Evolutionary conservation across 2,797 vertebrate species (phyloP).

Genomic region (Erethizon dorsatum): DNA sequence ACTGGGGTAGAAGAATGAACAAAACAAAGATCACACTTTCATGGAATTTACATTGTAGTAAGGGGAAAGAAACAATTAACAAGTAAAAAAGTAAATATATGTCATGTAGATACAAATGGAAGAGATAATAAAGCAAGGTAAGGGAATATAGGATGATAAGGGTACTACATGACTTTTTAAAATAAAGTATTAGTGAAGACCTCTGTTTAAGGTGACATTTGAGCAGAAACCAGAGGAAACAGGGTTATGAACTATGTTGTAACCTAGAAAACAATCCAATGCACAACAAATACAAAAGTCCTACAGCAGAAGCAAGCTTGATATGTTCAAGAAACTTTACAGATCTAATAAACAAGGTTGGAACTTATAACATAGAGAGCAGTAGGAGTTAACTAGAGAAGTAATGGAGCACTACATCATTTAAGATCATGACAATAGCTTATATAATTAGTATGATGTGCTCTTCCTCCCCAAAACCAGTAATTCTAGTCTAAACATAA

Average conservation of each 20-base stretch:
- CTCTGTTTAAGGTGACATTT: slow-evolving; percentile 42
- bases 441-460: slow-evolving; percentile 6
- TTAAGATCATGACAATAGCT: neutral
- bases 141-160: slow-evolving; percentile 47
- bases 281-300: slow-evolving; percentile 49
- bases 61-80: slow-evolving; percentile 50
- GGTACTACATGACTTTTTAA: slow-evolving; percentile 6
- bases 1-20: slow-evolving; percentile 60
- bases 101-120: slow-evolving; percentile 41
- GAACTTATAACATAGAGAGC: neutral
- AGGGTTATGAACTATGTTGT: neutral
- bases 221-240: slow-evolving; percentile 52
- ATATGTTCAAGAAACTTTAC: slow-evolving; percentile 55
- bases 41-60: slow-evolving; percentile 45
- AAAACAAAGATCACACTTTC: slow-evolving; percentile 65
- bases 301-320: slow-evolving; percentile 63
- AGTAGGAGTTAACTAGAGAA: slow-evolving; percentile 4
- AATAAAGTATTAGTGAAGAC: slow-evolving; percentile 40
- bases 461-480: slow-evolving; percentile 37
- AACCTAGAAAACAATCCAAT: slow-evolving; percentile 26
- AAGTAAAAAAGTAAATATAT: slow-evolving; percentile 62
- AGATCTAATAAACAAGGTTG: neutral
- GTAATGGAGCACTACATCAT: slow-evolving; percentile 8
- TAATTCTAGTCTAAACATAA: slow-evolving; percentile 30
- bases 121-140: slow-evolving; percentile 65